Evolutionary conservation across 1,140 invertebrate species (phyloP), one percentile per base, ranked within the genome.

Genomic region (Diorhabda sublineata): DNA sequence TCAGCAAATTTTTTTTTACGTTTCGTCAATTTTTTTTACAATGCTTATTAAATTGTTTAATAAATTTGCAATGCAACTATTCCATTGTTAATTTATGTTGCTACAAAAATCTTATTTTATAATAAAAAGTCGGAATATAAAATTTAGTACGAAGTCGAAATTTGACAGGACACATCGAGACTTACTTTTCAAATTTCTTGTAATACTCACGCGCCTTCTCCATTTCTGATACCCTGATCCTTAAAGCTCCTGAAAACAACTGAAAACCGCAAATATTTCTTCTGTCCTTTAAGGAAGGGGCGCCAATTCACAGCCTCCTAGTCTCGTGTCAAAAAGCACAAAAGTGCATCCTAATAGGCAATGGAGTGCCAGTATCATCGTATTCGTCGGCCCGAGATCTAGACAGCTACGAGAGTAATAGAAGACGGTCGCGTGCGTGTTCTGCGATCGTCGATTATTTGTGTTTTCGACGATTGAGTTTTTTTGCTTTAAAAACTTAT

Each of bases 361-460:
- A 60, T 67, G 65, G 65, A 60, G 65, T 67, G 68, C 68, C 62
- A 66, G 45, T 68, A 71, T 68, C 68, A 52, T 61, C 70, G 70
- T 67, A 71, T 64, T 64, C 70, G 67, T 64, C 70, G 67, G 57
- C 45, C 64, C 64, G 68, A 71, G 70, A 71, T 69, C 70, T 63
- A 71, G 67, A 66, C 70, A 60, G 58, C 52, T 41, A 45, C 59
- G 59, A 8, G 26, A 65, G 59, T 41, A 68, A 61, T 43, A 71
- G 61, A 56, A 58, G 61, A 69, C 60, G 56, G 26, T 63, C 61
- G 61, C 61, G 41, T 63, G 57, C 42, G 41, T 47, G 56, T n/a
- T 63, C 43, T 60, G 65, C 58, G 45, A 42, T 45, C 60, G 61
- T 11, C 67, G 61, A 43, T 58, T 63, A 41, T 67, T 67, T 47